Evolutionary conservation across 2,797 vertebrate species (phyloP), one percentile per base, ranked within the genome.

Genomic region (Eidolon dupreanum): DNA sequence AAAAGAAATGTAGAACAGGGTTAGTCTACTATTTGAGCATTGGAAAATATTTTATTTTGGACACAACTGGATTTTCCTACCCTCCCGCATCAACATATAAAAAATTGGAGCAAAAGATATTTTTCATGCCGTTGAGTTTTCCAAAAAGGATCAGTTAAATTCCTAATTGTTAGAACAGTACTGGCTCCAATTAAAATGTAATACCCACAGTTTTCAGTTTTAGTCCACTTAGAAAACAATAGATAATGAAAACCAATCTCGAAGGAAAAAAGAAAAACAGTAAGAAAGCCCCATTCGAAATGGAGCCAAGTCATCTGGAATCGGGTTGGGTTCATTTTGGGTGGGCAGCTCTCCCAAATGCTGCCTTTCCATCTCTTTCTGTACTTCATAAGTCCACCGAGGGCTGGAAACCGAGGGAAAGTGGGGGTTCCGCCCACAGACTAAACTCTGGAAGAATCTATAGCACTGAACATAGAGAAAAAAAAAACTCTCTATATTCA

Each of bases 191-290:
- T 86, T 91, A 91, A 95, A 94, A 77, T 61, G 10, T 74, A 94
- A 77, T 79, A 33, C 5, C n/a, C 33, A 74, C 24, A 36, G 51
- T 94, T 95, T 92, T 97, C 26, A 20, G 65, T 97, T 96, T 92
- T 93, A 24, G 66, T 78, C 46, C 51, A 79, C 63, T 74, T 65
- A 89, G 41, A 38, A 93, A 90, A 92, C 17, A 95, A 75, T 63
- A 53, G 59, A 20, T 88, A 94, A 93, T 91, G 86, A 91, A 91
- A 96, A 74, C 46, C 57, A 73, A 73, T 84, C 75, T 96, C 91
- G 77, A 93, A 92, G 68, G 70, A 59, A 24, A 65, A 88, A 88
- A 71, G 46, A 74, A 95, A 84, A 63, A 71, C 49, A 55, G 9
- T 77, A 31, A 86, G 41, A 78, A 88, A 66, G 22, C 33, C 17